Percentiles rank a stretch among this genome's conserved stretches.
Evolutionary conservation across 1,140 invertebrate genomes (phyloP).

Genomic region (Anagrus nilaparvatae): DNA sequence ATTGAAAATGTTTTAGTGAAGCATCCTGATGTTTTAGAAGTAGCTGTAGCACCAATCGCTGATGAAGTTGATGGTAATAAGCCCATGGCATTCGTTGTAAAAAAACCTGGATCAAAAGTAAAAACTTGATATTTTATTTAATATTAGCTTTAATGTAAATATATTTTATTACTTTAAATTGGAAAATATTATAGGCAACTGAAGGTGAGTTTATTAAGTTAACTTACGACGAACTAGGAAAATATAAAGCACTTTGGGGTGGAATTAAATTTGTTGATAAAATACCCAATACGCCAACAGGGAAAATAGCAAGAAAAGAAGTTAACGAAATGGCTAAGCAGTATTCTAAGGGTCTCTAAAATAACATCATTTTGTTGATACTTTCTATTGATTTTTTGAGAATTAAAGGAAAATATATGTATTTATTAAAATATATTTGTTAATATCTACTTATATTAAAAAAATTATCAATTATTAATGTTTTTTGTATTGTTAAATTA

Average conservation of each 20-base stretch:
- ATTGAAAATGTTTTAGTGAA: conserved; percentile 56
- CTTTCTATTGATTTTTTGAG: too few relatives aligned
- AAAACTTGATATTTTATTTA: too few relatives aligned
- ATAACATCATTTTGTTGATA: too few relatives aligned
- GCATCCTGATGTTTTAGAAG: conserved; percentile 54
- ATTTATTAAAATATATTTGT: too few relatives aligned
- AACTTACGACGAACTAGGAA: conserved; percentile 27
- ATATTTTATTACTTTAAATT: too few relatives aligned
- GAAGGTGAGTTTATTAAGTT: conserved; percentile 26
- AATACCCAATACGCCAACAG: conserved; percentile 51
- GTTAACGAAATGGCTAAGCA: conserved; percentile 30
- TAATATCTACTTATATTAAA: too few relatives aligned
- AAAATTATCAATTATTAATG: too few relatives aligned
- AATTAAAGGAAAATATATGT: too few relatives aligned
- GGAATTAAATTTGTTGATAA: conserved; percentile 48
- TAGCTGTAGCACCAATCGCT: conserved; percentile 57
- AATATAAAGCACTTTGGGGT: conserved; percentile 42
- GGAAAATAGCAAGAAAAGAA: conserved; percentile 51
- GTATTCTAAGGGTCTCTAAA: too few relatives aligned
- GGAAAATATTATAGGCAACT: conserved; percentile 24
- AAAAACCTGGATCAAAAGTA: conserved; percentile 27
- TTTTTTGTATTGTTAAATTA: too few relatives aligned
- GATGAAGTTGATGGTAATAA: conserved; percentile 48
- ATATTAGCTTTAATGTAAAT: too few relatives aligned
- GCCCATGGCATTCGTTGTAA: conserved; percentile 51